Percentiles rank a stretch among this genome's conserved stretches.
phyloP scores from a whole-genome alignment of 2,797 vertebrate genomes.

The Fundulus diaphanus region DNA sequence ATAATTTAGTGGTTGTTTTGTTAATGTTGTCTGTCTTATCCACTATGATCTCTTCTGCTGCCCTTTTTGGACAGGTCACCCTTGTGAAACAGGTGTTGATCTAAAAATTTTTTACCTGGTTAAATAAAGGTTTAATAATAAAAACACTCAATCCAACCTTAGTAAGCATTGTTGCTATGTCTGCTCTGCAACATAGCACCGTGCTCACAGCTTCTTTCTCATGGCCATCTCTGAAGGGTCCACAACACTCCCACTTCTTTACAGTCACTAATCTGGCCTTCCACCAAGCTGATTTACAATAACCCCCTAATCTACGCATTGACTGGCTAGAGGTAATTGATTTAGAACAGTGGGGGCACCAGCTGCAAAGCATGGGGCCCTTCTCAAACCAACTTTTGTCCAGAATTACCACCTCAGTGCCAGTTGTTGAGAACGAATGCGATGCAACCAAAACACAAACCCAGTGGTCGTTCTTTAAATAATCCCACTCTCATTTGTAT shows the following conservation, averaged over 20 bases:
- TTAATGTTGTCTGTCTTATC: too few species aligned
- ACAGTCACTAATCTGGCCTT: conserved; percentile 79
- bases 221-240: conserved; percentile 54
- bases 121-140: too few species aligned
- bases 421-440: conserved; percentile 24
- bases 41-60: too few species aligned
- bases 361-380: conserved; percentile 68
- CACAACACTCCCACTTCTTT: conserved; percentile 59
- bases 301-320: conserved; percentile 66
- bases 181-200: conserved; percentile 40
- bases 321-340: conserved; percentile 78
- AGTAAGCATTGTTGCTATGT: conserved; percentile 35
- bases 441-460: conserved; percentile 13
- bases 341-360: conserved; percentile 77
- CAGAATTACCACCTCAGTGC: conserved; percentile 26
- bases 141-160: conserved; percentile 5
- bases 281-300: conserved; percentile 82
- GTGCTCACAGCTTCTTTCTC: conserved; percentile 52
- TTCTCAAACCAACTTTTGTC: conserved; percentile 28
- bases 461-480: background rate
- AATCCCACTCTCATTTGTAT: background rate
- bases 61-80: too few species aligned
- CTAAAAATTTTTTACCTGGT: too few species aligned
- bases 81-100: too few species aligned
- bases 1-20: too few species aligned